These are phyloP conservation scores for Syngnathus floridae DNA, from an alignment of 2,113 vertebrate species.

Conservation along the genomic window DNA sequence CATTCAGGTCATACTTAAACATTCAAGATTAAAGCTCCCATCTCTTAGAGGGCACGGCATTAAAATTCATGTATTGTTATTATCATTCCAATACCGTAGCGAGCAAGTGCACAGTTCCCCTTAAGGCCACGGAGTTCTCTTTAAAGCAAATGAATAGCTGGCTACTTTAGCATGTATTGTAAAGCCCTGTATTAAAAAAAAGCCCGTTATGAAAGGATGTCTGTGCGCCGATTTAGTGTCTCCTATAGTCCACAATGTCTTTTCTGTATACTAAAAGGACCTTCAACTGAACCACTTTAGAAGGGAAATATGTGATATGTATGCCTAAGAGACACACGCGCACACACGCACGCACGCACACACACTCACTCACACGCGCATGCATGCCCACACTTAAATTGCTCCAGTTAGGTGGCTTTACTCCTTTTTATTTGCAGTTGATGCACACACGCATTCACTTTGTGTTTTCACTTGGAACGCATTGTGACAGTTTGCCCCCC, in stretches of 20 bases:
- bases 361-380: background rate
- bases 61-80: conserved; percentile 55
- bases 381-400: conserved; percentile 14
- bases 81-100: conserved; percentile 46
- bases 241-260: conserved; percentile 24
- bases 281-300: conserved; percentile 20
- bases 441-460: conserved; percentile 22
- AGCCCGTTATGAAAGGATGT: conserved; percentile 6
- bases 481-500: conserved; percentile 40
- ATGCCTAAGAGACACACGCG: conserved; percentile 1
- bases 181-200: conserved; percentile 31
- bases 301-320: conserved; percentile 30
- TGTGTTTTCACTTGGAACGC: conserved; percentile 26
- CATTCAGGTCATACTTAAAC: conserved; percentile 21
- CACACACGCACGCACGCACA: conserved; percentile 6
- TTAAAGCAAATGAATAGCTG: conserved; percentile 53
- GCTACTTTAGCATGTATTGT: conserved; percentile 49
- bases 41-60: conserved; percentile 37
- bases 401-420: conserved; percentile 39
- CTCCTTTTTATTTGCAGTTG: conserved; percentile 34
- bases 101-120: conserved; percentile 33
- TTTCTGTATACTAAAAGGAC: conserved; percentile 30
- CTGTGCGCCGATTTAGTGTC: conserved; percentile 1
- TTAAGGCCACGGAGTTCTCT: conserved; percentile 51
- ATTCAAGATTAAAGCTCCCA: conserved; percentile 35